A percentile compares a stretch with the other conserved stretches of the same genome.
Conservation (phyloP, 2,888 invertebrate species). For the Athrips mouffetella region DNA sequence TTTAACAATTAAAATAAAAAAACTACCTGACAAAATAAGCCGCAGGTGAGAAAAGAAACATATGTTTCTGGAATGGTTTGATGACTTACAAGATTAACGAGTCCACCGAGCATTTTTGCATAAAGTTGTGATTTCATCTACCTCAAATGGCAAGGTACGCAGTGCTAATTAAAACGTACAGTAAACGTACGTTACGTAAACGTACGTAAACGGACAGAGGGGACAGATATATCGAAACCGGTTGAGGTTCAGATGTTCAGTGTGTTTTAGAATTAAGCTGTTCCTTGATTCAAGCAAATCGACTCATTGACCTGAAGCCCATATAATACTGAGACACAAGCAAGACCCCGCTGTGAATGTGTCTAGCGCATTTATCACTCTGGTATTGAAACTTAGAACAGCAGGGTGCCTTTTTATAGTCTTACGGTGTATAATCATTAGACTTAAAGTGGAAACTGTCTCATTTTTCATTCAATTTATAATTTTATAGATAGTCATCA, state of each 20-base stretch:
- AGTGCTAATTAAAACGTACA: slow-evolving; percentile 7
- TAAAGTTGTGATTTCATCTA: slow-evolving; percentile 1
- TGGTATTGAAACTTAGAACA: slow-evolving; percentile 39
- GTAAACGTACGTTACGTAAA: no score
- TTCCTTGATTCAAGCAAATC: slow-evolving; percentile 13
- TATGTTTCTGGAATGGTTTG: no score
- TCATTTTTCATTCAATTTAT: slow-evolving; percentile 1
- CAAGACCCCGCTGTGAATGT: slow-evolving; percentile 39
- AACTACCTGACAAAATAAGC: no score
- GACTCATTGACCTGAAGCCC: slow-evolving; percentile 12
- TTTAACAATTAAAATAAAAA: no score
- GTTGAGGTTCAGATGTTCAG: slow-evolving; percentile 2
- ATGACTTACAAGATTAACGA: neutral
- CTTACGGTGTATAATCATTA: slow-evolving; percentile 12
- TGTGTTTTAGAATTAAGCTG: slow-evolving; percentile 10
- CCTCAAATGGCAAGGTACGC: slow-evolving; percentile 3
- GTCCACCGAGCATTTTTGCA: neutral
- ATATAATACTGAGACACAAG: slow-evolving; percentile 29
- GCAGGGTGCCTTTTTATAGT: slow-evolving; percentile 36
- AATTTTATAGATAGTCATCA: neutral
- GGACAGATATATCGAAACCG: slow-evolving; percentile 3
- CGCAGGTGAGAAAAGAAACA: no score
- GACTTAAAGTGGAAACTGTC: slow-evolving; percentile 5
- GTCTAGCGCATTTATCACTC: slow-evolving; percentile 46
- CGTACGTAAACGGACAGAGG: slow-evolving; percentile 3